Evolutionary conservation across 2,888 invertebrate genomes (phyloP), one percentile per base, ranked within the genome.

Genomic region (Deroplatys truncata): DNA sequence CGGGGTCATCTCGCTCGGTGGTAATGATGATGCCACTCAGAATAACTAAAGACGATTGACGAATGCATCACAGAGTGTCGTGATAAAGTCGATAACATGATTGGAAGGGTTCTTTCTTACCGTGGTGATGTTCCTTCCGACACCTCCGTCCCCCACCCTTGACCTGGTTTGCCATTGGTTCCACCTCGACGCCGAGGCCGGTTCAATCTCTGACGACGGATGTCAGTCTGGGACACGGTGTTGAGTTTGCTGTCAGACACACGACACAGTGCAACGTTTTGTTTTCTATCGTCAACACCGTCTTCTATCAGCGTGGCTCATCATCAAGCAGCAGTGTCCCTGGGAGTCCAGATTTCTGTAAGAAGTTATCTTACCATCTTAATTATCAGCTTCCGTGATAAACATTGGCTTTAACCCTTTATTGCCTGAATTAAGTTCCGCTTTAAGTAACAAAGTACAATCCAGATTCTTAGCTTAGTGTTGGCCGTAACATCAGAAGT

Each of bases 151-250:
- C 28, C 28, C 28, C 31, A 49, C 72, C 72, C 84, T 88, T 87
- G 84, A 89, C 84, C 85, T 83, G n/a, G 29, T 86, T 89, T 86
- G 82, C 86, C 29, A 86, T 84, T 89, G 56, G 84, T 83, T 86
- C 85, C 56, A 72, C 56, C 56, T 72, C 56, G 56, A 72, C 56
- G 56, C 56, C 56, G 56, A 72, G 56, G 56, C 20, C 56, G 56
- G 56, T 72, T 72, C 56, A 72, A 72, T 72, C 56, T 72, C 56
- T 72, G 56, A 72, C 56, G 56, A 72, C 56, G 56, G 56, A 72
- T 72, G 56, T 72, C 56, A 72, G 56, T 72, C 56, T 72, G 56
- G 56, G 56, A 72, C 56, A 72, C 43, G 25, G 56, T 72, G 56
- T 72, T 72, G 56, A 72, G 56, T 72, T 25, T 72, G 56, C 56